Evolutionary conservation across 2,797 vertebrate species (phyloP).

Genomic region (Gephyroberyx darwinii): DNA sequence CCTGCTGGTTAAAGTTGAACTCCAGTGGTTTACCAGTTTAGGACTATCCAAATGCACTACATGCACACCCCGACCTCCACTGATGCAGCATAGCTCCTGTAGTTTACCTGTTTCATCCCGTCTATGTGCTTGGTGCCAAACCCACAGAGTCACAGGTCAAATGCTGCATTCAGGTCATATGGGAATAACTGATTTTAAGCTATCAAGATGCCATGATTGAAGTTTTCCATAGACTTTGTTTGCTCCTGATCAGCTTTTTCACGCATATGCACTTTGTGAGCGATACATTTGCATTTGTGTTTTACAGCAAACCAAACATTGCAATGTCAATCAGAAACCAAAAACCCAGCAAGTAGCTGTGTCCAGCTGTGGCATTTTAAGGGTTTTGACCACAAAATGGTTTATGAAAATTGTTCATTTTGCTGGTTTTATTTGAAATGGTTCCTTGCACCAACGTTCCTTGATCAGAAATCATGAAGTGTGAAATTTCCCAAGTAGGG

Average conservation of each 20-base stretch:
- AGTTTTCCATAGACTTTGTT: slow-evolving; percentile 8
- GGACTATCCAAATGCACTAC: slow-evolving; percentile 46
- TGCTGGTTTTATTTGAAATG: too few species aligned
- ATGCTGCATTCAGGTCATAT: slow-evolving; percentile 50
- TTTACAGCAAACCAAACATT: too few species aligned
- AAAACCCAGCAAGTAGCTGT: too few species aligned
- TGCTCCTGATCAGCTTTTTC: slow-evolving; percentile 1
- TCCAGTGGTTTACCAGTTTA: slow-evolving; percentile 51
- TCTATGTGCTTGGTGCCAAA: slow-evolving; percentile 49
- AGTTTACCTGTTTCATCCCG: slow-evolving; percentile 37
- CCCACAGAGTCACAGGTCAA: slow-evolving; percentile 46
- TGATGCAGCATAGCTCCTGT: slow-evolving; percentile 25
- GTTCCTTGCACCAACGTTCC: too few species aligned
- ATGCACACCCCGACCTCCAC: slow-evolving; percentile 45
- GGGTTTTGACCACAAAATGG: too few species aligned
- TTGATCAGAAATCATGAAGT: too few species aligned
- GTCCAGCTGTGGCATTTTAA: too few species aligned
- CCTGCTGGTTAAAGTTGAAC: slow-evolving; percentile 28
- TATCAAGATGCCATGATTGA: neutral
- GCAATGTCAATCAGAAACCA: too few species aligned
- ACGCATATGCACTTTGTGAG: too few species aligned
- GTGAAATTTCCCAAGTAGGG: neutral
- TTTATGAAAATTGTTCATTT: too few species aligned
- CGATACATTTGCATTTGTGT: too few species aligned
- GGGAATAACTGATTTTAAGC: slow-evolving; percentile 17